phyloP scores from a whole-genome alignment of 2,888 invertebrate species.

The Diogma glabrata region DNA sequence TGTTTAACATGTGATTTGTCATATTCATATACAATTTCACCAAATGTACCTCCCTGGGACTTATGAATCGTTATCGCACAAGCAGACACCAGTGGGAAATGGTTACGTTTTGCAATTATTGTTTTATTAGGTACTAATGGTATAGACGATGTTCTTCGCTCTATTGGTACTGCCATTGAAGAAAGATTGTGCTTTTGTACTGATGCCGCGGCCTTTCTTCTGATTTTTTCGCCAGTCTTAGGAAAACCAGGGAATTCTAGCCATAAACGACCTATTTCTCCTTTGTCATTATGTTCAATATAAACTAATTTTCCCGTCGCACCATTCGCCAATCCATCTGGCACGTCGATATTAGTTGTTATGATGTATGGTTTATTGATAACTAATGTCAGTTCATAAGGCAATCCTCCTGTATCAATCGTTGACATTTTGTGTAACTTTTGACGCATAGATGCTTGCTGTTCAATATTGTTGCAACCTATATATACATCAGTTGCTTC shows the following conservation, averaged over 20 bases:
- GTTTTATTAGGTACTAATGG: slow-evolving; percentile 16
- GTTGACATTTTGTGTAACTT: no score
- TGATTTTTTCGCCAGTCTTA: slow-evolving; percentile 15
- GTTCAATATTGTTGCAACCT: no score
- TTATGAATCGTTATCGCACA: background rate
- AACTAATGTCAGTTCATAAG: no score
- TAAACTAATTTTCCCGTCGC: slow-evolving; percentile 24
- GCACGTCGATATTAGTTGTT: slow-evolving; percentile 26
- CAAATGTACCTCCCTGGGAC: background rate
- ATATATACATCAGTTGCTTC: no score
- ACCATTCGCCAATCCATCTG: slow-evolving; percentile 27
- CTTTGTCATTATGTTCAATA: slow-evolving; percentile 14
- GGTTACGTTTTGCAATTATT: slow-evolving; percentile 19
- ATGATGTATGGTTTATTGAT: slow-evolving; percentile 21
- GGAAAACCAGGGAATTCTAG: no score
- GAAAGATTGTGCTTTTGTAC: slow-evolving; percentile 13
- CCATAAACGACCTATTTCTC: slow-evolving; percentile 15
- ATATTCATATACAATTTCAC: no score
- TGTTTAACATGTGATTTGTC: no score
- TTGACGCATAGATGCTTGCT: no score
- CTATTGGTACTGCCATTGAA: slow-evolving; percentile 14
- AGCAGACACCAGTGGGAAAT: slow-evolving; percentile 18
- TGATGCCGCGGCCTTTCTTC: background rate
- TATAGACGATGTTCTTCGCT: slow-evolving; percentile 17
- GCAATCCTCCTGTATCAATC: no score